Percentiles rank a stretch among this genome's conserved stretches.
These are phyloP conservation scores for Rhynchopsitta pachyrhyncha DNA, from an alignment of 2,113 vertebrate species.

Conservation along the genomic window DNA sequence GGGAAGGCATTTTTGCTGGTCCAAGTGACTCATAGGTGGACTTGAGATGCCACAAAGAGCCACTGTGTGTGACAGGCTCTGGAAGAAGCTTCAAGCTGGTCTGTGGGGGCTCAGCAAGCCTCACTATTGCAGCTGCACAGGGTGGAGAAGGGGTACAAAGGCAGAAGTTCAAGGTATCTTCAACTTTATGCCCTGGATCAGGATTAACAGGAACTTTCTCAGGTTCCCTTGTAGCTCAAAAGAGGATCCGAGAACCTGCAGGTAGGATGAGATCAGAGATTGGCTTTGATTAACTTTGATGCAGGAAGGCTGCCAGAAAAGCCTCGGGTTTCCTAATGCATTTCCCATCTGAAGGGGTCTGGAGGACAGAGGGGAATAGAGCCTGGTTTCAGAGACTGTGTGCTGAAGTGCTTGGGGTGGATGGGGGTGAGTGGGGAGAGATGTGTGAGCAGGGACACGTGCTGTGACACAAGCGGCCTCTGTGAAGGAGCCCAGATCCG, in stretches of 20 bases:
- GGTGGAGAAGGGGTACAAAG: neutral
- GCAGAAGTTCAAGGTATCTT: neutral
- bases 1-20: neutral
- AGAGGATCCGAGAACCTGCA: neutral
- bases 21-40: neutral
- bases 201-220: neutral
- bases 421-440: neutral
- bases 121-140: rapidly evolving
- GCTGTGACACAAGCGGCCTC: neutral
- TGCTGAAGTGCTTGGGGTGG: neutral
- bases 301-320: neutral
- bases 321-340: neutral
- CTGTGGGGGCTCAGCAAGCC: neutral
- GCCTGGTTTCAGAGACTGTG: neutral
- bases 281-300: neutral
- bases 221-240: neutral
- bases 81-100: neutral
- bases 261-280: too few species aligned
- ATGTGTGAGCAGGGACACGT: neutral
- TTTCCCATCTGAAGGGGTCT: neutral
- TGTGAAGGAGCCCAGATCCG: neutral
- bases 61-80: neutral
- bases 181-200: rapidly evolving
- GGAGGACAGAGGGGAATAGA: neutral
- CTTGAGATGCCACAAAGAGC: rapidly evolving